Base-by-base conservation (phyloP, 2,113 vertebrate species). In the Pristiophorus japonicus region DNA sequence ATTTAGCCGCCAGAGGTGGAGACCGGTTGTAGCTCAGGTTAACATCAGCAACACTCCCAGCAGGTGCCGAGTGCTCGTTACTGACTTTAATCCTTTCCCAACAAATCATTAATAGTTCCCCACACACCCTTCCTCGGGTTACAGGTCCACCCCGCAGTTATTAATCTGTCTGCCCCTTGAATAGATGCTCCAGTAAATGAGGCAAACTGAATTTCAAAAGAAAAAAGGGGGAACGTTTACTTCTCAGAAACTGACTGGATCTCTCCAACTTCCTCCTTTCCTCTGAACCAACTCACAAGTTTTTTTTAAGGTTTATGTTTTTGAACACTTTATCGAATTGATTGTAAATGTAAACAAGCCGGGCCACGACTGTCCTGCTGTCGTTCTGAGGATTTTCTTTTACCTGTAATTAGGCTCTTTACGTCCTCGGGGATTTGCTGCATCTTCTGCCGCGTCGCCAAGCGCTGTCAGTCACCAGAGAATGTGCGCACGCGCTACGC, bases 361-460 rank as follows among this genome's bases (percentile, higher is more conserved):
- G 27, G 70, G 30, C 6, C 27, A 10, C 70, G 70, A 34, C 8
- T 34, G 30, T 38, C 34, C n/a, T 20, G 20, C 38, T 7, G 30
- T 38, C 34, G 62, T 20, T 38, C 38, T 7, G 90, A 0, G 24
- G 16, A n/a, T n/a, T 24, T 16, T 94, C 16, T 34, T 70, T 94
- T 94, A 94, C 93, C 93, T 94, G 93, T 51, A 70, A 94, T 30
- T 1, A 94, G 66, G 42, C 93, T 51, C 93, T 70, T 73, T 14
- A 94, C 65, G 65, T 94, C 93, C 66, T 45, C 93, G 11, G 93
- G 93, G 66, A 94, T 27, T 70, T 51, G 65, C 93, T 94, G 63
- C 93, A 94, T 94, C 93, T 51, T 94, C 66, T 4, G 11, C 66
- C 65, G 42, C 65, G 18, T 11, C 3, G 18, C 93, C 90, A 1